These are phyloP conservation scores for Hermodice carunculata DNA, from an alignment of 2,888 invertebrate genomes.

Conservation along the genomic window DNA sequence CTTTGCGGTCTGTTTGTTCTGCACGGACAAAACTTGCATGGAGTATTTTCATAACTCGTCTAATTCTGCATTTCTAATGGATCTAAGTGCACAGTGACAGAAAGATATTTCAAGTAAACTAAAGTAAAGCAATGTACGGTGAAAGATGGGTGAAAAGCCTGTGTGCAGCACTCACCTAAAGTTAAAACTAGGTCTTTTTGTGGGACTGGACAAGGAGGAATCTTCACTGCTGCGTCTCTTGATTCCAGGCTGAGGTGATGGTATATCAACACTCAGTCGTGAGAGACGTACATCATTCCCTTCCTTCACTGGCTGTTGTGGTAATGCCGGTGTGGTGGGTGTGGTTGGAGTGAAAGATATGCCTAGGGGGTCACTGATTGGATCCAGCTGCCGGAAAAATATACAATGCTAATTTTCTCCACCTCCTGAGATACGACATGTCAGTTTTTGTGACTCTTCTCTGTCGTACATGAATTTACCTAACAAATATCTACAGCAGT, in stretches of 20 bases:
- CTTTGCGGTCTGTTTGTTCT: too few species aligned
- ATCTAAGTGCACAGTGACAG: too few species aligned
- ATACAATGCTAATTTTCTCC: neutral
- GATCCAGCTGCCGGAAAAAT: slow-evolving; percentile 78
- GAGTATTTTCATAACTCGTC: too few species aligned
- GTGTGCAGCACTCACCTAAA: slow-evolving; percentile 77
- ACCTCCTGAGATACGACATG: neutral
- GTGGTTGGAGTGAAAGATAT: slow-evolving; percentile 70
- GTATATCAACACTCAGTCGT: slow-evolving; percentile 56
- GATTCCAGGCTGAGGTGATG: slow-evolving; percentile 34
- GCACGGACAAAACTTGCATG: too few species aligned
- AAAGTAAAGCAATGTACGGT: too few species aligned
- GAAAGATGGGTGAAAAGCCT: too few species aligned
- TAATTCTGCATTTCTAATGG: too few species aligned
- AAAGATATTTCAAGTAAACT: too few species aligned
- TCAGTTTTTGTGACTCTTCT: too few species aligned
- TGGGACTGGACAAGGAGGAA: slow-evolving; percentile 17
- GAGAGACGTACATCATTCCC: slow-evolving; percentile 49
- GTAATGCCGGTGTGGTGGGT: slow-evolving; percentile 88
- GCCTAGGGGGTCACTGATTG: slow-evolving; percentile 90
- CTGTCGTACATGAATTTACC: too few species aligned
- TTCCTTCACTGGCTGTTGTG: slow-evolving; percentile 31
- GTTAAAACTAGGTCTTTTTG: slow-evolving; percentile 81
- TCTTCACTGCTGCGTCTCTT: slow-evolving; percentile 11
- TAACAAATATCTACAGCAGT: neutral